Evolutionary conservation across 2,888 invertebrate species (phyloP), one percentile per base, ranked within the genome.

Genomic region (Uloborus plumipes): DNA sequence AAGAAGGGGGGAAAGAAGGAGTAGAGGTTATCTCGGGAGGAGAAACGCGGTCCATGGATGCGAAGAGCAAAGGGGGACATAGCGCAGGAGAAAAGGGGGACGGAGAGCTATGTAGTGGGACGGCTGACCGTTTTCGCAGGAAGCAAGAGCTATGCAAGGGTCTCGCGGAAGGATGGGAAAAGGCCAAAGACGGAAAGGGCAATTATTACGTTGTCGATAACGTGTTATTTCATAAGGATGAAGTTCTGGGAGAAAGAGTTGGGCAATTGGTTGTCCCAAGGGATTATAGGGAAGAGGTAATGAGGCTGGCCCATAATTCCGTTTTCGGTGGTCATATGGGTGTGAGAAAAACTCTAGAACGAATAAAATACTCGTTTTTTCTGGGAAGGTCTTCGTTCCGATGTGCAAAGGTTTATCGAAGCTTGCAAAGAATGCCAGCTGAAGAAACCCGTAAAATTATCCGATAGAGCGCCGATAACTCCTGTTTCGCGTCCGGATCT

Each of bases 361-460:
- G 66, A 51, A 51, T 67, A 2, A 50, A 18, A 4, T 67, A 67
- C 22, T 51, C 20, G 9, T 26, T 67, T n/a, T 15, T 67, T 13
- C 11, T 15, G 51, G 51, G 53, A 53, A 53, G 53, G 53, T 53
- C 15, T 53, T 2, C 15, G 53, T 3, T 15, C 53, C n/a, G 53
- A 53, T 53, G 47, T 74, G 3, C 47, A 16, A 20, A 64, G 62
- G 15, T 72, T 22, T 49, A 62, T 51, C 47, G 55, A 31, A 15
- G 16, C 65, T 1, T 75, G 67, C 59, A 58, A 65, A 15, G 67
- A 59, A 9, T 66, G 49, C 64, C 58, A 59, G 22, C 15, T 65
- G 2, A 58, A 13, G 22, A n/a, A 47, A 31, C 16, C 0, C 15
- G 26, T 64, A 3, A 20, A 18, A 16, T 1, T 49, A 2, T 18